Percentiles rank a stretch among this genome's conserved stretches.
phyloP scores from a whole-genome alignment of 2,888 invertebrate species.

The Pollenia labialis region DNA sequence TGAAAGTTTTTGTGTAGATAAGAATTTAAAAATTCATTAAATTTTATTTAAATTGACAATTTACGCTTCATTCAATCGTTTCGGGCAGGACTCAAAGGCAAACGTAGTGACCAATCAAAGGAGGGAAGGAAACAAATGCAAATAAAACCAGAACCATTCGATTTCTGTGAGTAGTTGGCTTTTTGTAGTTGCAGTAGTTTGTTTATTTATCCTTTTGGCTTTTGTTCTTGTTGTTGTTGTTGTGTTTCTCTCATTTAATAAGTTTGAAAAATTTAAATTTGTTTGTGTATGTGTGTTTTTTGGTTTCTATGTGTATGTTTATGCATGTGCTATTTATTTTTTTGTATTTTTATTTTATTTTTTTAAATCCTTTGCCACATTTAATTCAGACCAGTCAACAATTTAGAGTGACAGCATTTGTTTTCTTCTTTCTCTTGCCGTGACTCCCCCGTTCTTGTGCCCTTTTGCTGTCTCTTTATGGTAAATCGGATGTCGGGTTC shows the following conservation, averaged over 20 bases:
- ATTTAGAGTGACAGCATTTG: conserved; percentile 73
- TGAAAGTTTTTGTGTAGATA: not conserved
- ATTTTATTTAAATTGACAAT: conserved; percentile 70
- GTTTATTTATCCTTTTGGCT: conserved; percentile 35
- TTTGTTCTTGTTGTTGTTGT: conserved; percentile 15
- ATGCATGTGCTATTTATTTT: not conserved
- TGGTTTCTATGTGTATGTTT: conserved; percentile 2
- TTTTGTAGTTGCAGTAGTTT: conserved; percentile 44
- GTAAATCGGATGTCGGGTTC: conserved; percentile 30
- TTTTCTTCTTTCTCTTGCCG: conserved; percentile 31
- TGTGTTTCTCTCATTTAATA: conserved; percentile 26
- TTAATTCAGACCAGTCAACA: conserved; percentile 73
- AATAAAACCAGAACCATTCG: conserved; percentile 39
- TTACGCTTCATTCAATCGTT: conserved; percentile 50
- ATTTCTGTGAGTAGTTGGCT: conserved; percentile 37
- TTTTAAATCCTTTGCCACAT: conserved; percentile 69
- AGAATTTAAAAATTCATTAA: conserved; percentile 66
- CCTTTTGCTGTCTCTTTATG: conserved; percentile 30
- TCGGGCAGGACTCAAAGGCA: conserved; percentile 47
- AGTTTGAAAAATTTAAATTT: conserved; percentile 58
- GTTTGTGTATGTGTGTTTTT: conserved; percentile 27
- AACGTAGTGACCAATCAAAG: conserved; percentile 47
- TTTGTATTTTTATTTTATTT: conserved; percentile 12
- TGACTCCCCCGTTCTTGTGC: not conserved
- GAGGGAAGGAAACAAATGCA: not conserved